These are phyloP conservation scores for Nettapus auritus DNA, from an alignment of 2,113 vertebrate species.

Conservation along the genomic window DNA sequence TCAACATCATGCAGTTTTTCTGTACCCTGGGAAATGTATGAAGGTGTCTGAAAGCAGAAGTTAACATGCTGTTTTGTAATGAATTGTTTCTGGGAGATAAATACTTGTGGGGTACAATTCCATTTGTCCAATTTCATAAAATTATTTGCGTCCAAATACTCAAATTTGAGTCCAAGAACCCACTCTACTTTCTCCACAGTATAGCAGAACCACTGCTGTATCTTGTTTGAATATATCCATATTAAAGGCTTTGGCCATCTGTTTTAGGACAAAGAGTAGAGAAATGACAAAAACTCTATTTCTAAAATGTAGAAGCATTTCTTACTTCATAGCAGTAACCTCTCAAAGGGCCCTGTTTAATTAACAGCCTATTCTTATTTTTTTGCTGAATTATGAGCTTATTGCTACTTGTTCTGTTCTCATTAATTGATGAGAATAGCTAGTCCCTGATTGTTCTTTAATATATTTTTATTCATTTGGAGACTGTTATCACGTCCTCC, in stretches of 20 bases:
- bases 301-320: neutral
- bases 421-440: neutral
- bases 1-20: neutral
- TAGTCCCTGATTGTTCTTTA: neutral
- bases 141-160: neutral
- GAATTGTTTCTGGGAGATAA: neutral
- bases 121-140: neutral
- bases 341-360: neutral
- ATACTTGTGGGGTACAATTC: neutral
- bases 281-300: neutral
- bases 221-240: neutral
- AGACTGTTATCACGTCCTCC: neutral
- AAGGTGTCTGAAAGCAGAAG: neutral
- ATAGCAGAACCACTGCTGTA: neutral
- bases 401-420: neutral
- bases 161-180: neutral
- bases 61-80: neutral
- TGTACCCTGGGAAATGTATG: neutral
- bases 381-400: neutral
- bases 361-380: neutral
- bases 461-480: constrained; percentile 11
- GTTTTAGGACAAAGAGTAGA: neutral
- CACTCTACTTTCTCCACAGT: neutral
- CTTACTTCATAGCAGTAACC: neutral
- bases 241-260: neutral